Evolutionary conservation across 2,888 invertebrate species (phyloP), one percentile per base, ranked within the genome.

Genomic region (Pandemis corylana): DNA sequence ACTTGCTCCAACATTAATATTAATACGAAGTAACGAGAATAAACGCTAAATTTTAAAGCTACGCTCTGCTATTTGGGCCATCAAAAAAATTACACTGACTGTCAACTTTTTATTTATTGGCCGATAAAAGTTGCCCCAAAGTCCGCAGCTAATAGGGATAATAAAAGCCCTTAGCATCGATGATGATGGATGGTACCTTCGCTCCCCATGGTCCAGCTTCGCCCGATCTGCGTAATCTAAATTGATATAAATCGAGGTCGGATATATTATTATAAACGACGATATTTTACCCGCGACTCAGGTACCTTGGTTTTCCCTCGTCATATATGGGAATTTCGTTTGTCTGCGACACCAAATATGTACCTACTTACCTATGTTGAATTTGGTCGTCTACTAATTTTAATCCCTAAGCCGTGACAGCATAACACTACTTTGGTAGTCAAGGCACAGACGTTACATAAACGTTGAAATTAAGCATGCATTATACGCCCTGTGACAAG

Each of bases 201-300:
- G 4, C 12, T 28, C 56, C 51, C 63, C 56, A 67, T 67, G 66
- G 66, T 68, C 59, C 59, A 68, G 56, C n/a, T 51, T 41, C 53
- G 69, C 36, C 42, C 75, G 75, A 61, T 67, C 67, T 71, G 75
- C 70, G 67, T 71, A 62, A 71, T 63, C 53, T 67, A 67, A 75
- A 75, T 75, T 71, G 70, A 75, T 75, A 71, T 66, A 75, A 75
- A 75, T 75, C 46, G 75, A 67, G 71, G 75, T 63, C 71, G 63
- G 36, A 71, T 36, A 67, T 46, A 71, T 75, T 71, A 66, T n/a
- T 62, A 20, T 62, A 61, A 63, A 56, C 56, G 62, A 49, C 65
- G 15, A 44, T 59, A 61, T 56, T 56, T 56, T 36, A 46, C 28
- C 28, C 42, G 28, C 61, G 36, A 53, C 36, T 67, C 28, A 12